phyloP scores from a whole-genome alignment of 64 coral and sea anemone genomes.

The Anthopleura sola region DNA sequence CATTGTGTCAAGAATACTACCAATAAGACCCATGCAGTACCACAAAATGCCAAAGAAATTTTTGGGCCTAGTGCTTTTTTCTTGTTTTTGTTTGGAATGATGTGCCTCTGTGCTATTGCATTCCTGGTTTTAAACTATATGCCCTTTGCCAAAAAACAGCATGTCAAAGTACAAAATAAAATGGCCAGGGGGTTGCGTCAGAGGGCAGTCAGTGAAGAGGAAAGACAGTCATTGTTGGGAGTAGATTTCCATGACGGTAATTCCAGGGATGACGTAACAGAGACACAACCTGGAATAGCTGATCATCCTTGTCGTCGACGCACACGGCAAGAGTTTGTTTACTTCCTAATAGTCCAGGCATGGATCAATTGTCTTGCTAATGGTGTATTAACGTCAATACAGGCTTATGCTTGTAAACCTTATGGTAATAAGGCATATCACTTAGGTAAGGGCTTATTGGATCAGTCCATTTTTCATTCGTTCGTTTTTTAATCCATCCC shows the following conservation, averaged over 20 bases:
- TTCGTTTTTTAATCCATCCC: not conserved
- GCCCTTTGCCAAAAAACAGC: conserved; percentile 74
- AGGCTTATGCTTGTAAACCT: conserved; percentile 80
- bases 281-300: not conserved
- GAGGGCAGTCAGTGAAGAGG: not conserved
- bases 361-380: conserved; percentile 78
- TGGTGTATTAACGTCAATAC: conserved; percentile 76
- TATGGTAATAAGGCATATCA: conserved; percentile 86
- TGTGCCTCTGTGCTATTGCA: conserved; percentile 64
- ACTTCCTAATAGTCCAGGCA: conserved; percentile 72
- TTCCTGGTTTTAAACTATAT: conserved; percentile 84
- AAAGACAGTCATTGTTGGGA: not conserved
- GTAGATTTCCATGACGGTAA: not conserved
- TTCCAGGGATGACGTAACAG: not conserved
- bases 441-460: conserved; percentile 58
- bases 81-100: conserved; percentile 81
- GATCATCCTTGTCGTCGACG: not conserved
- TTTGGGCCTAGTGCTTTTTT: conserved; percentile 83
- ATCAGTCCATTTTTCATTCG: not conserved
- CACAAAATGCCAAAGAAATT: not conserved
- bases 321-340: conserved; percentile 25
- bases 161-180: conserved; percentile 1
- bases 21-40: not conserved
- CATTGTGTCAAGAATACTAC: conserved; percentile 7
- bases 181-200: not conserved